Conservation (phyloP, 2,113 vertebrate species). For the Diadophis punctatus region DNA sequence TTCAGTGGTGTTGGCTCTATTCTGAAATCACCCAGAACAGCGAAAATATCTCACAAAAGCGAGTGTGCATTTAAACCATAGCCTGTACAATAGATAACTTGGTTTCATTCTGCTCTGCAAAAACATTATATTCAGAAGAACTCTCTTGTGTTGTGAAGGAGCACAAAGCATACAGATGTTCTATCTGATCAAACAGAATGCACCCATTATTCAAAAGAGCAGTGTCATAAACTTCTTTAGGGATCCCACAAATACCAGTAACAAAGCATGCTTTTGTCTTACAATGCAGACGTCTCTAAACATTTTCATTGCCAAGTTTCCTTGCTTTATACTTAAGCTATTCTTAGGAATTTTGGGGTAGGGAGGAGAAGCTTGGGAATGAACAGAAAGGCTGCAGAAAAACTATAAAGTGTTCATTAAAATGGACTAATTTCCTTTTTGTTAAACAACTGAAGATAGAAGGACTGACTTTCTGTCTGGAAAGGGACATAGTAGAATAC, state of each 20-base stretch:
- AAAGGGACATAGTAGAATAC: not conserved
- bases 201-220: not conserved
- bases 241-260: not conserved
- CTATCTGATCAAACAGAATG: constrained; percentile 37
- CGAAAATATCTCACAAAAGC: no score
- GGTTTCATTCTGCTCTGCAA: no score
- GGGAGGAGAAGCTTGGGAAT: not conserved
- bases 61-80: no score
- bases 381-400: not conserved
- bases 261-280: not conserved
- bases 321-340: not conserved
- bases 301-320: not conserved
- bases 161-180: constrained; percentile 58
- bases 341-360: not conserved
- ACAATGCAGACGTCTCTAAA: not conserved
- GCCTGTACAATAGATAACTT: no score
- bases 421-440: not conserved
- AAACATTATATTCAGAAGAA: no score
- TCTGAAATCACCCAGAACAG: no score
- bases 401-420: not conserved
- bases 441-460: not conserved
- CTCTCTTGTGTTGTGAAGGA: constrained; percentile 69
- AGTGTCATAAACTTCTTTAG: not conserved
- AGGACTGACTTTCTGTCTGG: not conserved
- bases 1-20: no score